Evolutionary conservation across 2,113 vertebrate genomes (phyloP).

Genomic region (Myotis lucifugus): DNA sequence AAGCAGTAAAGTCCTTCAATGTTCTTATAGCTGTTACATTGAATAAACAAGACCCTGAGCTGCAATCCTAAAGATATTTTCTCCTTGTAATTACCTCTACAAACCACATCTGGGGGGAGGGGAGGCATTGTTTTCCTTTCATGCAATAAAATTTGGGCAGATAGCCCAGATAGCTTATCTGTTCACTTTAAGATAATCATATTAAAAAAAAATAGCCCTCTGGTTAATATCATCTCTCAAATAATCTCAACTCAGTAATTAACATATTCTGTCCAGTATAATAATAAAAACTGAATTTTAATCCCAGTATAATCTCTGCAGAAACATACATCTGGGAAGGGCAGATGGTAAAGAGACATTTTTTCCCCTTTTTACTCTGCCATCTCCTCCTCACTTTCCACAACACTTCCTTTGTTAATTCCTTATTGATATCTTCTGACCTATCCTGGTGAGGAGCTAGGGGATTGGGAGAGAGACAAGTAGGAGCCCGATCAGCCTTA

Average conservation of each 20-base stretch:
- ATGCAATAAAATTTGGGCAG: conserved; percentile 19
- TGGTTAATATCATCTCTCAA: background rate
- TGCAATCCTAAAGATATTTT: background rate
- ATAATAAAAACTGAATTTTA: background rate
- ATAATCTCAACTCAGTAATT: background rate
- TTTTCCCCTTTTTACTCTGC: background rate
- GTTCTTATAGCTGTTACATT: background rate
- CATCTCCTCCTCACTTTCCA: background rate
- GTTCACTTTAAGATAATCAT: background rate
- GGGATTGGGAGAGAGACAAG: background rate
- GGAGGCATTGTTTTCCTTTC: conserved; percentile 5
- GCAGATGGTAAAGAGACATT: background rate
- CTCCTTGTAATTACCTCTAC: background rate
- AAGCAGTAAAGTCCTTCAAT: background rate
- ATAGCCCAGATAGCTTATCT: conserved; percentile 19
- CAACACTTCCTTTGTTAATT: background rate
- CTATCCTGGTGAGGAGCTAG: background rate
- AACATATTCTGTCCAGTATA: background rate
- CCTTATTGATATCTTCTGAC: background rate
- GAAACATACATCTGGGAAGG: background rate
- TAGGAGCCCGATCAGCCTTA: background rate
- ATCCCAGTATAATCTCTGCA: conserved; percentile 1
- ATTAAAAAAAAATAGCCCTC: background rate
- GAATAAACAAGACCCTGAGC: background rate
- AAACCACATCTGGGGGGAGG: background rate